Conservation (phyloP, 2,888 invertebrate species). For the Muschampia plurimacula region DNA sequence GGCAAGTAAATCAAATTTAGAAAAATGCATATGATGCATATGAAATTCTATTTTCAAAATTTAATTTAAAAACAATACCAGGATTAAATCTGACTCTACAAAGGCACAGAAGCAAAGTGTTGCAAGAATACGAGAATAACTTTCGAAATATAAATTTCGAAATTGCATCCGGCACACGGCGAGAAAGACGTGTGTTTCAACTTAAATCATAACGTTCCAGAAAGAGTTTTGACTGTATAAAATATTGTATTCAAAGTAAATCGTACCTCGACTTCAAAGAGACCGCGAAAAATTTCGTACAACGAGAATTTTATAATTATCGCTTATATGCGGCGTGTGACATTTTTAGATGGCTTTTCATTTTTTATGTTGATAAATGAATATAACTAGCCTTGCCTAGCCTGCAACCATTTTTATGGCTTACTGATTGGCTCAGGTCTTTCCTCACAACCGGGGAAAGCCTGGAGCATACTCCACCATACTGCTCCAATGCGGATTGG, state of each 20-base stretch:
- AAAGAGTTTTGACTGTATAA: constrained; percentile 15
- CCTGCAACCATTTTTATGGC: no score
- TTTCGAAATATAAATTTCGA: constrained; percentile 34
- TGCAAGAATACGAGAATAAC: constrained; percentile 23
- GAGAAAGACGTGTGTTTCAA: constrained; percentile 27
- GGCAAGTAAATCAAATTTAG: no score
- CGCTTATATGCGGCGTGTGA: no score
- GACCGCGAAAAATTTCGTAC: not conserved
- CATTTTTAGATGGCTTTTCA: no score
- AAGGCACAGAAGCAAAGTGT: constrained; percentile 16
- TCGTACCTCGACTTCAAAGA: not conserved
- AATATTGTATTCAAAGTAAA: constrained; percentile 6
- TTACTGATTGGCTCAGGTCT: no score
- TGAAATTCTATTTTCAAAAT: constrained; percentile 13
- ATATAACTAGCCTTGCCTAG: no score
- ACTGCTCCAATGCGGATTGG: no score
- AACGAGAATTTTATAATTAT: not conserved
- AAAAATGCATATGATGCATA: not conserved
- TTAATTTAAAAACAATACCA: constrained; percentile 26
- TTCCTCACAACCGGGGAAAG: no score
- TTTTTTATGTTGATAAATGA: no score
- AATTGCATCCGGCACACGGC: constrained; percentile 30
- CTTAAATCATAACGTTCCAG: constrained; percentile 16
- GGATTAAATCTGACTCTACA: constrained; percentile 13
- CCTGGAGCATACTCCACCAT: no score